Base-by-base conservation (phyloP, 92 coral and sea anemone genomes). In the Plumapathes pennacea region DNA sequence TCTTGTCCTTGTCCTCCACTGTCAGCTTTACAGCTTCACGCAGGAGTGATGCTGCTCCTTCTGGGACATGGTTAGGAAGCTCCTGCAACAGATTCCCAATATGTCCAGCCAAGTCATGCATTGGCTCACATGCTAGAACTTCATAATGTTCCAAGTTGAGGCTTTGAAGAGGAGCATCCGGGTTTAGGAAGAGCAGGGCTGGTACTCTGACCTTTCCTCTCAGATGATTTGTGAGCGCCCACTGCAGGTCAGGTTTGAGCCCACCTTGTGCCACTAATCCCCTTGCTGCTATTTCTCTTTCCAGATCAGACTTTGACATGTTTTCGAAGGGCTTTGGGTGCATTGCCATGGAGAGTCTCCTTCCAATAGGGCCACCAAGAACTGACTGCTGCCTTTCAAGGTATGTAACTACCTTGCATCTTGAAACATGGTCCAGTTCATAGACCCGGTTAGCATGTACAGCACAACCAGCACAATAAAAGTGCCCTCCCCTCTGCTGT, bases 401-500 rank as follows among this genome's bases (percentile, higher is more conserved):
- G 3, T 37, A 44, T 2, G 25, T 9, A n/a, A 46, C 6, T 24
- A 56, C 45, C 18, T 29, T 56, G 52, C 76, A 75, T 10, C 67
- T 3, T 2, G 46, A 56, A 18, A 45, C 54, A 23, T 66, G 60
- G 9, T 54, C 69, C 8, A 75, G 69, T 6, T 75, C 68, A 38
- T 75, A 28, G 0, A 18, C 23, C 33, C 12, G 38, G 6, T 46
- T 38, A 3, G 40, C 25, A 8, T 64, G 64, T 2, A 74, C 36
- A 6, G 43, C 66, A 64, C 80, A 72, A 18, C 73, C 62, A 5
- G 56, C 45, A 61, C 80, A 61, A 21, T 21, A 62, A 14, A 24
- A 62, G 25, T 72, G 58, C 6, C 72, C 63, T 3, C 54, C 55
- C 38, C 56, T 50, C 17, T 65, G 61, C 48, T 65, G 46, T 20